These are phyloP conservation scores for Hyalella azteca DNA, from an alignment of 2,888 invertebrate genomes.

Conservation along the genomic window DNA sequence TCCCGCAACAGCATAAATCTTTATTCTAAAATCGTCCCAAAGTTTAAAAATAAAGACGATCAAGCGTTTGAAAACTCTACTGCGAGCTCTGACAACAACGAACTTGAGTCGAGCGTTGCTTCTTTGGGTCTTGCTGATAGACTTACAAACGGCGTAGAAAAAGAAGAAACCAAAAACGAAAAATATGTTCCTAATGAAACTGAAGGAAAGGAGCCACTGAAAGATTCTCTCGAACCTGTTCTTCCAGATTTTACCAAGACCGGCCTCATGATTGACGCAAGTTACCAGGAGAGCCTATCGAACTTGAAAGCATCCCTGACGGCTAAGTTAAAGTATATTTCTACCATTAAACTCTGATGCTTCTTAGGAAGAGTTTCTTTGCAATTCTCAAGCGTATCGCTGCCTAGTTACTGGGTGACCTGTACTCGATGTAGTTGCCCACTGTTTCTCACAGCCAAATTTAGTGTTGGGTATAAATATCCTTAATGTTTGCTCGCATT, in stretches of 20 bases:
- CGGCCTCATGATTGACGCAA: slow-evolving; percentile 19
- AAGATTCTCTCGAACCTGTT: neutral
- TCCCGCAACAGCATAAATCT: neutral
- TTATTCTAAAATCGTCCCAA: neutral
- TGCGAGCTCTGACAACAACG: neutral
- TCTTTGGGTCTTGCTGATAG: neutral
- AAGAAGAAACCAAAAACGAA: neutral
- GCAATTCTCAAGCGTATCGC: neutral
- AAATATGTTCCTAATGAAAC: neutral
- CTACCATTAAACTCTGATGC: slow-evolving; percentile 24
- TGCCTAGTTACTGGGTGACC: neutral
- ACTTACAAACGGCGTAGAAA: neutral
- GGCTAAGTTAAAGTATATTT: slow-evolving; percentile 12
- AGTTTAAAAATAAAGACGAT: neutral
- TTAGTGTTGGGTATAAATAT: too few relatives aligned
- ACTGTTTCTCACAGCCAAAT: too few relatives aligned
- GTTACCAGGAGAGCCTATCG: slow-evolving; percentile 26
- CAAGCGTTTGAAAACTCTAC: neutral
- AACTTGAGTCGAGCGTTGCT: neutral
- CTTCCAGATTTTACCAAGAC: neutral
- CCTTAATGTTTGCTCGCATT: too few relatives aligned
- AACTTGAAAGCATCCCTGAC: slow-evolving; percentile 6
- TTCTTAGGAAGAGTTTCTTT: neutral
- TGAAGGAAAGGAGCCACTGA: neutral
- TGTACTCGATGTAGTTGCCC: slow-evolving; percentile 11